Base-by-base conservation (phyloP, 2,113 vertebrate genomes). In the Coptodon rendalli region DNA sequence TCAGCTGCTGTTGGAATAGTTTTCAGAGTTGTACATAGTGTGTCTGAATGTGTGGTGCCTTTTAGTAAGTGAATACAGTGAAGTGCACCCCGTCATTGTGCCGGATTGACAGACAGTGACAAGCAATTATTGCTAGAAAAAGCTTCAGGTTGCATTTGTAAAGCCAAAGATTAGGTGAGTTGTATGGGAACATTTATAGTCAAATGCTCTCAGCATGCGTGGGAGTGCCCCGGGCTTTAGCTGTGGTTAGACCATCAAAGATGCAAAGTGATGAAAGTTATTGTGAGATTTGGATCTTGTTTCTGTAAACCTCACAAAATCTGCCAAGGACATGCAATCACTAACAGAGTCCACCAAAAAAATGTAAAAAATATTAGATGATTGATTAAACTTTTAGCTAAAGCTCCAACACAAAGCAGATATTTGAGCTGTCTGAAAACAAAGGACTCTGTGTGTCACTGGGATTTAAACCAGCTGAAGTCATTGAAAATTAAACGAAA, bases 401-500 rank as follows among this genome's bases (percentile, higher is more conserved):
- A 83, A 53, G 59, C 87, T 86, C 85, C 81, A 83, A 88, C 52
- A 78, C 38, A 86, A 79, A 57, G 71, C 85, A 79, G 80, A 87
- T 10, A 82, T 45, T 83, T 14, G 9, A 38, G 22, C 53, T 59
- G 57, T 40, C 82, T 85, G 34, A 92, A 88, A 93, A 91, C 85
- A 90, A 53, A 84, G 34, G 11, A 82, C 66, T 82, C 53, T 82
- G 73, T 63, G 40, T 78, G 83, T 89, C 87, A 90, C 87, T 48
- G 52, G 90, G 91, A 86, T 93, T 94, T 90, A 86, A 86, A 89
- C 52, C 43, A 66, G 85, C 90, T 87, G 11, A 90, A 92, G 50
- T 91, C 79, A 59, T 76, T 90, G 83, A 91, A 93, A 94, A 88
- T 92, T 89, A 92, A 93, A 92, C 17, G 84, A 91, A 90, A 78